Evolutionary conservation across 2,797 vertebrate genomes (phyloP).

Genomic region (Sebastes taczanowskii): DNA sequence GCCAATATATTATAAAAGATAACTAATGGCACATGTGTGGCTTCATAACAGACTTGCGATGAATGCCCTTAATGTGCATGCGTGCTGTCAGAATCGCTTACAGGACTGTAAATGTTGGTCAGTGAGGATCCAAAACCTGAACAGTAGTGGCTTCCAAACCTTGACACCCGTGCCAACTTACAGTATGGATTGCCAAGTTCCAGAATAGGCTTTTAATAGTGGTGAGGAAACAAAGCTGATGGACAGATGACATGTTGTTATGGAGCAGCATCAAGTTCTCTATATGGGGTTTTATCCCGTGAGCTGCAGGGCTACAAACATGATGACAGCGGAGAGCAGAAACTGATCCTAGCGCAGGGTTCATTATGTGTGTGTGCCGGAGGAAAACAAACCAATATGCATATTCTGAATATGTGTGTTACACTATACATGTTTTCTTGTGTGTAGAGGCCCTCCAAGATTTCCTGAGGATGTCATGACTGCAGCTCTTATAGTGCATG

Average conservation of each 20-base stretch:
- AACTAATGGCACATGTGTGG: background rate
- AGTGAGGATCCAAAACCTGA: conserved; percentile 13
- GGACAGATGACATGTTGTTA: conserved; percentile 41
- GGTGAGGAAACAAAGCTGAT: conserved; percentile 16
- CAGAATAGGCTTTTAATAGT: conserved; percentile 28
- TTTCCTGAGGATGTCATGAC: background rate
- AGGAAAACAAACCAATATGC: background rate
- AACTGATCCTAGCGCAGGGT: background rate
- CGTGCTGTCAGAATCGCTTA: conserved; percentile 31
- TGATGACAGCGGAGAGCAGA: background rate
- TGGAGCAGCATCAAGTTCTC: conserved; percentile 1
- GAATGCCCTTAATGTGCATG: conserved; percentile 19
- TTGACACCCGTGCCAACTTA: background rate
- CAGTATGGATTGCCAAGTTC: conserved; percentile 1
- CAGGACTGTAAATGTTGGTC: background rate
- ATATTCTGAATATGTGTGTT: background rate
- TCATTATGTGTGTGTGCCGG: background rate
- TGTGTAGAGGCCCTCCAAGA: background rate
- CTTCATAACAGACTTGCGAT: conserved; percentile 7
- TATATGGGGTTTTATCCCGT: background rate
- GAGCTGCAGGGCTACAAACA: background rate
- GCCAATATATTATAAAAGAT: background rate
- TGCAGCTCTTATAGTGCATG: background rate
- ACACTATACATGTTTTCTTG: background rate
- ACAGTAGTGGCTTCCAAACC: background rate